A percentile compares a stretch with the other conserved stretches of the same genome.
These are phyloP conservation scores for Mesorhabditis spiculigera DNA, from an alignment of 2,888 invertebrate genomes.

Conservation along the genomic window DNA sequence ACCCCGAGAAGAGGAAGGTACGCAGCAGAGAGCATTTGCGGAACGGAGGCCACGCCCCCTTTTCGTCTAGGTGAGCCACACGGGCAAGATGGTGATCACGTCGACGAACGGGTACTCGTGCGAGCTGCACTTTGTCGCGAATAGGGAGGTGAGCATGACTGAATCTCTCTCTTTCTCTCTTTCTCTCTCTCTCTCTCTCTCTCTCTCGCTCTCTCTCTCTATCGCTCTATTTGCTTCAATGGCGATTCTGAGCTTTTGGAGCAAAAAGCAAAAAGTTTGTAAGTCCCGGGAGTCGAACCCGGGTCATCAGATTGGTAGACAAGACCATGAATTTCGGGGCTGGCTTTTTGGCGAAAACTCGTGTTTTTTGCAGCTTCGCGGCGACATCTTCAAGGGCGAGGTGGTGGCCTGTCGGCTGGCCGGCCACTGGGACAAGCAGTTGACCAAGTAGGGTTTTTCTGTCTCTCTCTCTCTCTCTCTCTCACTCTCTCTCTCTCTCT, in stretches of 20 bases:
- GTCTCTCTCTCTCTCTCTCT: neutral
- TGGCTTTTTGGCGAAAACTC: neutral
- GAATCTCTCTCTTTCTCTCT: no score
- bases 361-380: constrained; percentile 7
- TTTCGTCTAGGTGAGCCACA: neutral
- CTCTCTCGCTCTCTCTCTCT: no score
- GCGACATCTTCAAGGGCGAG: constrained; percentile 6
- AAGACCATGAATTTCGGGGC: no score
- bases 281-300: no score
- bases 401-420: constrained; percentile 3
- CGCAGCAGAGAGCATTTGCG: neutral
- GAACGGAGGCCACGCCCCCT: neutral
- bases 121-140: neutral
- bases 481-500: no score
- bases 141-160: neutral
- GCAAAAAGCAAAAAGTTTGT: no score
- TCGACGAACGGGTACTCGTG: neutral
- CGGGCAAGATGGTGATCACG: neutral
- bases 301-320: no score
- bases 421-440: constrained; percentile 18
- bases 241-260: no score
- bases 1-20: constrained; percentile 14
- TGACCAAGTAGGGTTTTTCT: constrained; percentile 11
- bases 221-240: no score
- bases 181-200: no score